phyloP scores from a whole-genome alignment of 2,113 vertebrate genomes.

The Tragelaphus buxtoni region DNA sequence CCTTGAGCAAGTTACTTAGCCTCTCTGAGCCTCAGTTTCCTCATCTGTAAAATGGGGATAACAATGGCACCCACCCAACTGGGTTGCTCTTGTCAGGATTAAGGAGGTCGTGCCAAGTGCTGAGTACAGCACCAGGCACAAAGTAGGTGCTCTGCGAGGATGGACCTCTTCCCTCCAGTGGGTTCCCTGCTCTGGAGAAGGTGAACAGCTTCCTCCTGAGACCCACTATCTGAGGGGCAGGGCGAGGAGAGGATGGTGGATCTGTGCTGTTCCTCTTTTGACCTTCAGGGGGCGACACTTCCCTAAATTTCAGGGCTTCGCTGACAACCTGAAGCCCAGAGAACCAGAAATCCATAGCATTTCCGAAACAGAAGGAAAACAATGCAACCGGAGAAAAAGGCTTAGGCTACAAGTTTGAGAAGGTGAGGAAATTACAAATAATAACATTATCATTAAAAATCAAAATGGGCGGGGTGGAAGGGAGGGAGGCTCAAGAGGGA shows the following conservation, averaged over 20 bases:
- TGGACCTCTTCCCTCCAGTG: neutral
- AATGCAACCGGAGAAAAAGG: neutral
- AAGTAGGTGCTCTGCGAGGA: neutral
- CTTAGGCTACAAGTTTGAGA: neutral
- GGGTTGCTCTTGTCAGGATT: neutral
- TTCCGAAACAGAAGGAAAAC: neutral
- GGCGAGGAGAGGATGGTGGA: neutral
- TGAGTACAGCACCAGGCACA: neutral
- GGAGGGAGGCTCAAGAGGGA: neutral
- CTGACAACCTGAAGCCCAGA: neutral
- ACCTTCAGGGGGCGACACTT: neutral
- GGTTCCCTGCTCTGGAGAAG: neutral
- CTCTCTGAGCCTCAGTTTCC: conserved; percentile 42
- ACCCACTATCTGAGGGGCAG: neutral
- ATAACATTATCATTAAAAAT: neutral
- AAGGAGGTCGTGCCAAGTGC: neutral
- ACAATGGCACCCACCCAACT: neutral
- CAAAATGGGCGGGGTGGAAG: neutral
- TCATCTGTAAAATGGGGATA: conserved; percentile 27
- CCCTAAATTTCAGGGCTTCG: neutral
- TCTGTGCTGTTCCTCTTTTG: neutral
- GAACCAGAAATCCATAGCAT: neutral
- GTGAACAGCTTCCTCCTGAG: neutral
- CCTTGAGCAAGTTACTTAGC: conserved; percentile 23
- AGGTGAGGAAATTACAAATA: neutral